These are phyloP conservation scores for Chymomyza costata DNA, from an alignment of 1,140 invertebrate genomes.

Conservation along the genomic window DNA sequence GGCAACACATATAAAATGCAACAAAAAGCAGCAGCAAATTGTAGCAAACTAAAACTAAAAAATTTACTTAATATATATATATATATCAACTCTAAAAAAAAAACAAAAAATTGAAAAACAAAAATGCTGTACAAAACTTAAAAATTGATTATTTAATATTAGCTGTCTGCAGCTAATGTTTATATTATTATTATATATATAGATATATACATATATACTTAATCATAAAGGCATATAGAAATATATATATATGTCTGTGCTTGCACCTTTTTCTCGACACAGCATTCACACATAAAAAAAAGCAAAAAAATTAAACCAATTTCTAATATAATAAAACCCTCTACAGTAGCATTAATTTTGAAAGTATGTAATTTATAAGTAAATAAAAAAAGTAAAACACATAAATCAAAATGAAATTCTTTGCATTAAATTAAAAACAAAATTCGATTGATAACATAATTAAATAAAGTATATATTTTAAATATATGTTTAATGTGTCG, in stretches of 20 bases:
- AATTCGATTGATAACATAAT: slow-evolving; percentile 60
- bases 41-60: slow-evolving; percentile 56
- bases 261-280: slow-evolving; percentile 46
- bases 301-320: too few species aligned
- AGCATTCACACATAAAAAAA: slow-evolving; percentile 43
- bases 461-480: slow-evolving; percentile 56
- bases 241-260: slow-evolving; percentile 50
- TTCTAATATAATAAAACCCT: slow-evolving; percentile 18
- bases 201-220: slow-evolving; percentile 30
- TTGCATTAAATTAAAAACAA: slow-evolving; percentile 27
- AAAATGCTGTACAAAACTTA: slow-evolving; percentile 62
- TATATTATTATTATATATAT: slow-evolving; percentile 39
- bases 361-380: slow-evolving; percentile 54
- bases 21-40: slow-evolving; percentile 25
- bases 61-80: slow-evolving; percentile 41
- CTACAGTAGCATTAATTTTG: slow-evolving; percentile 55
- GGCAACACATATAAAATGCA: too few species aligned
- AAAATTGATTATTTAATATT: slow-evolving; percentile 28
- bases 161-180: slow-evolving; percentile 36
- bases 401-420: slow-evolving; percentile 54
- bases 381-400: slow-evolving; percentile 41
- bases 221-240: slow-evolving; percentile 12
- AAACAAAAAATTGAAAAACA: slow-evolving; percentile 19
- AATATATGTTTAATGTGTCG: slow-evolving; percentile 69
- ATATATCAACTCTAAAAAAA: slow-evolving; percentile 44